Conservation (phyloP, 2,888 invertebrate species). For the Parnassius apollo region DNA sequence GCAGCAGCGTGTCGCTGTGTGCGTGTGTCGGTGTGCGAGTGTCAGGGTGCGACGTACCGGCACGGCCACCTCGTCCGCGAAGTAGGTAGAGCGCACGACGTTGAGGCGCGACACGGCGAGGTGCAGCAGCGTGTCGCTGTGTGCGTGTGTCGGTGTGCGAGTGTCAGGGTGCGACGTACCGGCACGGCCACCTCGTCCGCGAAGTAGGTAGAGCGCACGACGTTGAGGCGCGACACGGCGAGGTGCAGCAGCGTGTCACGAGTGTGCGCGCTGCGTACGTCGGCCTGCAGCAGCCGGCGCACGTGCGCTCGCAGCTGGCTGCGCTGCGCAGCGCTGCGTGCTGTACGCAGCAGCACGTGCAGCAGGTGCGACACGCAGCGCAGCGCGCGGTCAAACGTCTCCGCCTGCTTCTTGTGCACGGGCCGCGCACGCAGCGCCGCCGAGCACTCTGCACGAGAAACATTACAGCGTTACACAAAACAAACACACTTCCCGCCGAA, state of each 20-base stretch:
- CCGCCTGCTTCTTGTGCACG: constrained; percentile 88
- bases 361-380: constrained; percentile 90
- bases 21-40: no score
- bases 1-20: constrained; percentile 93
- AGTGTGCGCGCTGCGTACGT: constrained; percentile 85
- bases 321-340: constrained; percentile 68
- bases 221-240: constrained; percentile 88
- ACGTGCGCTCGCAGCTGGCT: constrained; percentile 71
- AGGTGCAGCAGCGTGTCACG: constrained; percentile 93
- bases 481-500: background rate
- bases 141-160: background rate
- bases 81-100: constrained; percentile 88
- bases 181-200: constrained; percentile 83
- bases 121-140: no score
- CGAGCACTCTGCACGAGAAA: no score
- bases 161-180: constrained; percentile 37
- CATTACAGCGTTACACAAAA: no score
- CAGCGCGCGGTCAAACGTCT: constrained; percentile 90
- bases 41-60: constrained; percentile 42
- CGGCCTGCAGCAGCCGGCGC: constrained; percentile 79
- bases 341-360: constrained; percentile 84
- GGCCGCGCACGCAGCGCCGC: constrained; percentile 74
- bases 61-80: constrained; percentile 84
- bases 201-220: constrained; percentile 88
- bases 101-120: constrained; percentile 89